phyloP scores from a whole-genome alignment of 2,797 vertebrate species.

The Enteromius thamalakanensis region DNA sequence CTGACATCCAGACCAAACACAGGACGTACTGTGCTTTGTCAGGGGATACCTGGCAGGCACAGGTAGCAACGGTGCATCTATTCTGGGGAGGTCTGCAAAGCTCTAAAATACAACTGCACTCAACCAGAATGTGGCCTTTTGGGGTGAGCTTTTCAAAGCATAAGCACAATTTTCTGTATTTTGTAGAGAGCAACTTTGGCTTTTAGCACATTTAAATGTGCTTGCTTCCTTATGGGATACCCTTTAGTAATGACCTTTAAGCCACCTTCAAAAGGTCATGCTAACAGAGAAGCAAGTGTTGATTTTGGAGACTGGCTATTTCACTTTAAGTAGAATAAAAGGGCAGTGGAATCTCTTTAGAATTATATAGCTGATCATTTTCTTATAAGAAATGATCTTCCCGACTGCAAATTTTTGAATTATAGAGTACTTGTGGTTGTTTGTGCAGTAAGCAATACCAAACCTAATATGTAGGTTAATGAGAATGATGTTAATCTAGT shows the following conservation, averaged over 20 bases:
- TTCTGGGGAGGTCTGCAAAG: slow-evolving; percentile 12
- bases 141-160: slow-evolving; percentile 15
- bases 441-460: background rate
- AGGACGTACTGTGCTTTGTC: slow-evolving; percentile 25
- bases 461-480: slow-evolving; percentile 14
- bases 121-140: background rate
- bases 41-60: slow-evolving; percentile 15
- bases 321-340: background rate
- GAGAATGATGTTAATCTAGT: slow-evolving; percentile 31
- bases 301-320: background rate
- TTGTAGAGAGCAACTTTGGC: background rate
- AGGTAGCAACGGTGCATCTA: slow-evolving; percentile 29
- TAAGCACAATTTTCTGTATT: background rate
- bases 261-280: slow-evolving; percentile 10
- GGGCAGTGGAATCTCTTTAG: background rate
- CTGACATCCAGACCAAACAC: slow-evolving; percentile 40
- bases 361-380: background rate
- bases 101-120: slow-evolving; percentile 10
- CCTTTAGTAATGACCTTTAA: slow-evolving; percentile 7
- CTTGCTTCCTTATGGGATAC: background rate
- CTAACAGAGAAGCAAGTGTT: background rate
- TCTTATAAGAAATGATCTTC: background rate
- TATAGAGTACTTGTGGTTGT: background rate
- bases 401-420: background rate
- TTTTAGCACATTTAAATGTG: slow-evolving; percentile 25